Evolutionary conservation across 1,140 invertebrate genomes (phyloP).

Genomic region (Eciton burchellii): DNA sequence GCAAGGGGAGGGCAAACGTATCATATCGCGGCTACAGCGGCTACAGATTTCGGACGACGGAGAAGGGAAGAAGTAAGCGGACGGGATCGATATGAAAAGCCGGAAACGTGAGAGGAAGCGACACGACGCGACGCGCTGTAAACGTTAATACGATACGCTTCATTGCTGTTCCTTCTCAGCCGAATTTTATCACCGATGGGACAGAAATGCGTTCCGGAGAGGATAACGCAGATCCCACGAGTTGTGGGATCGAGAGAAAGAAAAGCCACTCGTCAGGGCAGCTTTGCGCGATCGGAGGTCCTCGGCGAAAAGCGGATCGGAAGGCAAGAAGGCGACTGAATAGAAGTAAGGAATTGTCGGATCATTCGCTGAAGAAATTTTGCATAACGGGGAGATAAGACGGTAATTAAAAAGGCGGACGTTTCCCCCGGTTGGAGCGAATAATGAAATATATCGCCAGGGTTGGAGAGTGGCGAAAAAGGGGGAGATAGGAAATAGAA

Average conservation of each 20-base stretch:
- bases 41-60: too few relatives aligned
- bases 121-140: too few relatives aligned
- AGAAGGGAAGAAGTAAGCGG: too few relatives aligned
- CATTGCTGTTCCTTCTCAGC: too few relatives aligned
- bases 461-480: not conserved
- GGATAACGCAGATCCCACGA: not conserved
- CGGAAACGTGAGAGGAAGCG: too few relatives aligned
- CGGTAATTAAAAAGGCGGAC: constrained; percentile 7
- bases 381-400: not conserved
- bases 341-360: constrained; percentile 6
- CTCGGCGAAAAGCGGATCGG: not conserved
- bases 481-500: not conserved
- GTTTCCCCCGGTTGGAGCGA: not conserved
- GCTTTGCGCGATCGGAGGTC: not conserved
- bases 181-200: too few relatives aligned
- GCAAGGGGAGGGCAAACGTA: not conserved
- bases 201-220: too few relatives aligned
- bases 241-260: too few relatives aligned
- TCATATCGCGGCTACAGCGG: too few relatives aligned
- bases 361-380: constrained; percentile 5
- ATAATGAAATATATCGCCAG: constrained; percentile 31
- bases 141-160: too few relatives aligned
- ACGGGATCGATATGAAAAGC: too few relatives aligned
- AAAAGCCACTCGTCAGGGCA: not conserved
- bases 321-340: not conserved